Percentiles rank a stretch among this genome's conserved stretches.
phyloP scores from a whole-genome alignment of 1,140 invertebrate species.

The Brachionus angularis region DNA sequence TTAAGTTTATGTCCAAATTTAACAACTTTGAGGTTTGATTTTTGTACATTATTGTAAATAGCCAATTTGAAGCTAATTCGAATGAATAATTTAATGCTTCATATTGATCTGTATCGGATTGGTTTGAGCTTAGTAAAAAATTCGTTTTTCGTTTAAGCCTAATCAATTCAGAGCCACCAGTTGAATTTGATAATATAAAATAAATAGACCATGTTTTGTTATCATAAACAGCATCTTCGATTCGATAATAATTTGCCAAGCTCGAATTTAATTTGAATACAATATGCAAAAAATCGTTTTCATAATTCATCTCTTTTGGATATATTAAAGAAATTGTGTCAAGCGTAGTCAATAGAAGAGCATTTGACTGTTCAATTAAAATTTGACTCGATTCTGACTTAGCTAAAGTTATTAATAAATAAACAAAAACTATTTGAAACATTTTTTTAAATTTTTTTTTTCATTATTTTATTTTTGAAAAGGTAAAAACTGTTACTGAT shows the following conservation, averaged over 20 bases:
- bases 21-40: slow-evolving; percentile 13
- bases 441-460: no score
- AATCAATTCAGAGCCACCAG: background rate
- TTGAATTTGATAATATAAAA: slow-evolving; percentile 16
- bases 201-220: slow-evolving; percentile 39
- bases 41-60: background rate
- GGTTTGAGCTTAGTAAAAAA: background rate
- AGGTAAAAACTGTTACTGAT: no score
- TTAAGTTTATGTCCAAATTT: slow-evolving; percentile 17
- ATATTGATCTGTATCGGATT: no score
- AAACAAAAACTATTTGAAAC: no score
- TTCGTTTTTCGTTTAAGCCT: slow-evolving; percentile 10
- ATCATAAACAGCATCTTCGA: slow-evolving; percentile 35
- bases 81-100: background rate
- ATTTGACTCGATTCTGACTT: background rate
- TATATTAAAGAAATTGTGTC: slow-evolving; percentile 24
- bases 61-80: slow-evolving; percentile 26
- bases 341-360: slow-evolving; percentile 14
- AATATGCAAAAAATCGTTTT: slow-evolving; percentile 39
- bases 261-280: background rate
- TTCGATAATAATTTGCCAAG: background rate
- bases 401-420: background rate
- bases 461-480: no score
- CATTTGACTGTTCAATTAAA: slow-evolving; percentile 5
- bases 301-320: slow-evolving; percentile 43